phyloP scores from a whole-genome alignment of 2,113 vertebrate species.

The Pelecanoides urinatrix region DNA sequence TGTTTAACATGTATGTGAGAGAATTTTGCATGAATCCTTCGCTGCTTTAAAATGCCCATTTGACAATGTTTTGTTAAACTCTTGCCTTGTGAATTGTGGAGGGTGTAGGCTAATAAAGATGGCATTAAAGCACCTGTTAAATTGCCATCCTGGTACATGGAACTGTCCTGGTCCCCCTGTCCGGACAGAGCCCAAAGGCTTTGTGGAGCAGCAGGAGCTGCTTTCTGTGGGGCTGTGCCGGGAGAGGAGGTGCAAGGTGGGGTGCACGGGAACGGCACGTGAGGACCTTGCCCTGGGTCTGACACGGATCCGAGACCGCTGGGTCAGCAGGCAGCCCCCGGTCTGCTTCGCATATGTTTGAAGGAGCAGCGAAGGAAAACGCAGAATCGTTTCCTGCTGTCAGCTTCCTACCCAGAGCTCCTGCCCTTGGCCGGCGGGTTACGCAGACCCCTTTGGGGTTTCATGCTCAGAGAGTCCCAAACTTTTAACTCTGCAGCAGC shows the following conservation, averaged over 20 bases:
- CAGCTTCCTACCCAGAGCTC: neutral
- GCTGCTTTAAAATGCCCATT: accelerated
- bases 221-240: accelerated
- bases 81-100: accelerated
- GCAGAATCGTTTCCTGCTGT: neutral
- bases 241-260: neutral
- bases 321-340: conserved; percentile 28
- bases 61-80: accelerated
- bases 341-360: neutral
- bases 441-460: accelerated
- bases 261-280: accelerated
- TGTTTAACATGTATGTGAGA: accelerated
- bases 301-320: neutral
- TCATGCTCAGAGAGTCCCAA: neutral
- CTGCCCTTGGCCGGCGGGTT: neutral
- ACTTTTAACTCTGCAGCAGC: neutral
- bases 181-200: neutral
- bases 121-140: neutral
- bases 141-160: accelerated
- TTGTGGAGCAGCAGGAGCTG: neutral
- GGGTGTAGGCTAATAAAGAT: accelerated
- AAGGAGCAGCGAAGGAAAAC: neutral
- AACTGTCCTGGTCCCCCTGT: neutral
- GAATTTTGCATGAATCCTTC: neutral
- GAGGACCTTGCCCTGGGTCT: neutral